Conservation (phyloP, 2,797 vertebrate species). For the Siniperca undulata region DNA sequence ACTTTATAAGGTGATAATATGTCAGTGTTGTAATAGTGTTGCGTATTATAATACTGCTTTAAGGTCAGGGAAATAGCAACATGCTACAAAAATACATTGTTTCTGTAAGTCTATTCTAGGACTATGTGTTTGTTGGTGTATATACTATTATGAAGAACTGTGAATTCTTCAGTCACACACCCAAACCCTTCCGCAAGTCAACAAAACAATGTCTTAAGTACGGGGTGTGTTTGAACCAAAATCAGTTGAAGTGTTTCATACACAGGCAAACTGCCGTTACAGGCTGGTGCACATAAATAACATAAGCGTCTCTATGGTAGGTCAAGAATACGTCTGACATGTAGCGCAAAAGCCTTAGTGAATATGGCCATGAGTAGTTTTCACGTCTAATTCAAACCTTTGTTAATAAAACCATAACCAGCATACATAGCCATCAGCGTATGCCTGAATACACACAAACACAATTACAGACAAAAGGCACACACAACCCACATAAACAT, state of each 20-base stretch:
- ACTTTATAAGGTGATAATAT: not conserved
- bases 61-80: not conserved
- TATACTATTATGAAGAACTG: not conserved
- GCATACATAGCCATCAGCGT: not conserved
- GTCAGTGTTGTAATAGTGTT: not conserved
- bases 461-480: conserved; percentile 16
- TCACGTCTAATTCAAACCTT: conserved; percentile 1
- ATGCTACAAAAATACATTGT: not conserved
- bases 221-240: not conserved
- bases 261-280: not conserved
- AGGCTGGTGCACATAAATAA: not conserved
- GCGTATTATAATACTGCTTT: not conserved
- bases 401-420: conserved; percentile 3
- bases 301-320: not conserved
- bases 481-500: conserved; percentile 29
- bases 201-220: not conserved
- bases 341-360: not conserved
- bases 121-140: not conserved
- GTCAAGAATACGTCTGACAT: not conserved
- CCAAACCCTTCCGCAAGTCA: not conserved
- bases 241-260: not conserved
- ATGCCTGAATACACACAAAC: not conserved
- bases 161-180: not conserved
- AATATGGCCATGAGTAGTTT: not conserved
- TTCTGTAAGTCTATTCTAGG: not conserved